Conservation (phyloP, 2,113 vertebrate species). For the Mastomys natalensis region DNA sequence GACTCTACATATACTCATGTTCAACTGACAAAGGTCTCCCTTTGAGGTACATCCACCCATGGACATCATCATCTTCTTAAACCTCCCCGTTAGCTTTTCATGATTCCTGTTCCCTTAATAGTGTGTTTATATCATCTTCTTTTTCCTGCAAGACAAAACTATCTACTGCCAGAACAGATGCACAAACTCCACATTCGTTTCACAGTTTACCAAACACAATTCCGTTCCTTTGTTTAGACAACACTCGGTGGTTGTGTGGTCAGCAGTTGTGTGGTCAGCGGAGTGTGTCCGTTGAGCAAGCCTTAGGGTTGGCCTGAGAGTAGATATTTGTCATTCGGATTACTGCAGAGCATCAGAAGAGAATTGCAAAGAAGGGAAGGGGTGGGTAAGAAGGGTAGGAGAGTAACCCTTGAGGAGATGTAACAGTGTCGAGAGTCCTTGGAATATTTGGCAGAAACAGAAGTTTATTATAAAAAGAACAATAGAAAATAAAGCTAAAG, state of each 20-base stretch:
- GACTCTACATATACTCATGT: accelerated
- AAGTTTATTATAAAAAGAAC: not conserved
- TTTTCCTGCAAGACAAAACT: not conserved
- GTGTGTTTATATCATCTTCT: not conserved
- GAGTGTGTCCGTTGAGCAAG: not conserved
- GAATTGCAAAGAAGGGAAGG: not conserved
- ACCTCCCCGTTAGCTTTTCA: not conserved
- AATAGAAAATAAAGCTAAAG: not conserved
- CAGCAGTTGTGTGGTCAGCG: not conserved
- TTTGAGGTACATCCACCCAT: not conserved
- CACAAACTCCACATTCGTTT: not conserved
- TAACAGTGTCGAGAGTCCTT: not conserved
- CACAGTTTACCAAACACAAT: not conserved
- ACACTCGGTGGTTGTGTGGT: not conserved
- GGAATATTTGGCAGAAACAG: not conserved
- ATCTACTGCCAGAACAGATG: not conserved
- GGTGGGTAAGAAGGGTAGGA: not conserved
- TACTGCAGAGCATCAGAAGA: not conserved
- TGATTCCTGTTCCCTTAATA: not conserved
- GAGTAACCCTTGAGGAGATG: not conserved
- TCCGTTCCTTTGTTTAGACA: not conserved
- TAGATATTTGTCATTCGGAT: not conserved
- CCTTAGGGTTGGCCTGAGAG: not conserved
- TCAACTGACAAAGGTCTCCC: not conserved
- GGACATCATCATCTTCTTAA: not conserved